Evolutionary conservation across 2,888 invertebrate species (phyloP).

Genomic region (Rhagonycha fulva): DNA sequence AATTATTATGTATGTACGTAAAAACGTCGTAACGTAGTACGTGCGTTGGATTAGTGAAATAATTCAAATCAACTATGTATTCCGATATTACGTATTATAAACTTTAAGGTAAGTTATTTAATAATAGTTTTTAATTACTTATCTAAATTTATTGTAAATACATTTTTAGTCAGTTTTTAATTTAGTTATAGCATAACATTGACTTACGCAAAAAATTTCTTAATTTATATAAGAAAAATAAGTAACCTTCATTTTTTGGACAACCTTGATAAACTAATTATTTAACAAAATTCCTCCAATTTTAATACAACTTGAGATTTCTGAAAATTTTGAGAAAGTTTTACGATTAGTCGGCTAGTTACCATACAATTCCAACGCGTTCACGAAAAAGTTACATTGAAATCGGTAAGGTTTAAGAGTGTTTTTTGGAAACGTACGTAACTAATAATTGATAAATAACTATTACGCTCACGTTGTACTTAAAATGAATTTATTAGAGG

Average conservation of each 20-base stretch:
- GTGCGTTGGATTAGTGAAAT: background rate
- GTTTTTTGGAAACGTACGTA: background rate
- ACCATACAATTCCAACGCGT: background rate
- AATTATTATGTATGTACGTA: too few relatives aligned
- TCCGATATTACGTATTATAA: background rate
- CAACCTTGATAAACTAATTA: background rate
- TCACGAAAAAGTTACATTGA: background rate
- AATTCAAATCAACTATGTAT: background rate
- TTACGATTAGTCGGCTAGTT: too few relatives aligned
- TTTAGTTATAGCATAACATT: background rate
- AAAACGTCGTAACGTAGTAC: too few relatives aligned
- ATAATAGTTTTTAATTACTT: background rate
- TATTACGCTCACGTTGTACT: background rate
- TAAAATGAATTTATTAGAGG: background rate
- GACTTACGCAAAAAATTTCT: background rate
- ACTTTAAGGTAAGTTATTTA: background rate
- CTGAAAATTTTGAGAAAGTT: too few relatives aligned
- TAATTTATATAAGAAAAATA: background rate
- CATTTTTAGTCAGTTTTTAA: background rate
- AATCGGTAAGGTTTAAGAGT: background rate
- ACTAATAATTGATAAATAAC: background rate
- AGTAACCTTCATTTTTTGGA: background rate
- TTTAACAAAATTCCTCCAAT: background rate
- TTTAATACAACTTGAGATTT: too few relatives aligned
- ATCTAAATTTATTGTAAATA: background rate